Evolutionary conservation across 2,888 invertebrate species (phyloP), one percentile per base, ranked within the genome.

Genomic region (Ophioninae sp.): DNA sequence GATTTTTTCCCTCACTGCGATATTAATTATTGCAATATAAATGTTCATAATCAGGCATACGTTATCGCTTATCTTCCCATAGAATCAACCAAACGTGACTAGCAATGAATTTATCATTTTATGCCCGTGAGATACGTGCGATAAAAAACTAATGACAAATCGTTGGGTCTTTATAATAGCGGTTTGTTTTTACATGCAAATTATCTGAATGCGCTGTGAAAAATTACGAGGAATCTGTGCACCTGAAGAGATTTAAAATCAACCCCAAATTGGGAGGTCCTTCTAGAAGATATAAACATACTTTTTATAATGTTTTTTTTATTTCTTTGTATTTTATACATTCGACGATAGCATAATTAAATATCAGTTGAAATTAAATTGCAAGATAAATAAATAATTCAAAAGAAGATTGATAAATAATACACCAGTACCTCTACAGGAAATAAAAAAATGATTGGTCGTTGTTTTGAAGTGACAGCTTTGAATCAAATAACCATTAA

Each of bases 81-180:
- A 30, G 61, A 61, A 77, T 77, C 65, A 30, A 61, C 7, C 21
- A 73, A 67, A 61, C 13, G 61, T 79, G 73, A 73, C 20, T 41
- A 17, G 30, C 65, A 44, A 73, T 73, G 56, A 79, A 79, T 79
- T 69, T 39, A 67, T 73, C 20, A 72, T 79, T 78, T 79, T 41
- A 57, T 67, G 65, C 39, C 64, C 37, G 69, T 20, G 56, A 37
- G 56, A 65, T 56, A 57, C 13, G 23, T 21, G 56, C 67, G 41
- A 41, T 21, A 65, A 74, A 62, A 62, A 74, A 74, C 41, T 21
- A 79, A 79, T 65, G 72, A 72, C 39, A 41, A 79, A 64, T 57
- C 61, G 44, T 57, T 57, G 57, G 65, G 30, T 50, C 3, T 8
- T 8, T 6, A 23, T 50, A 64, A 30, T 62, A 2, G 30, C 21